Conservation (phyloP, 1,140 invertebrate species). For the Cydia fagiglandana region DNA sequence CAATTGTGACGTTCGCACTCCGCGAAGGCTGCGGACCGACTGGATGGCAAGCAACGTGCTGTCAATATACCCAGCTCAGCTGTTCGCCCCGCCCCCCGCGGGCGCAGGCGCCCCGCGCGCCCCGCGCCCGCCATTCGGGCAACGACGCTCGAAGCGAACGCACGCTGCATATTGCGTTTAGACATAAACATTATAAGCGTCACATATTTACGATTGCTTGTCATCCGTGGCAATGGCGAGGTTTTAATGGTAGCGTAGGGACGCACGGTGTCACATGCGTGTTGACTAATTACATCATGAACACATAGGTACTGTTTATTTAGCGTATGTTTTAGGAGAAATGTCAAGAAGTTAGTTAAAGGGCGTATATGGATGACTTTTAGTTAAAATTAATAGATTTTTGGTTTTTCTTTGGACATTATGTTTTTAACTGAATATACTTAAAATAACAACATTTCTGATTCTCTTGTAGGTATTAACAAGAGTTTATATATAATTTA, state of each 20-base stretch:
- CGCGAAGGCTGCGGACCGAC: constrained; percentile 65
- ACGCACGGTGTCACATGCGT: too few relatives aligned
- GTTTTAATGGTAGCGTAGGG: not conserved
- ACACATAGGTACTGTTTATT: too few relatives aligned
- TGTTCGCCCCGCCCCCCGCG: constrained; percentile 63
- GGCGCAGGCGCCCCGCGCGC: constrained; percentile 51
- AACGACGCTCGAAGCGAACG: constrained; percentile 37
- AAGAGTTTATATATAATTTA: too few relatives aligned
- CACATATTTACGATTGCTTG: not conserved
- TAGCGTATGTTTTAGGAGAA: too few relatives aligned
- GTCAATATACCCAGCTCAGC: constrained; percentile 79
- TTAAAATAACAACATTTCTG: too few relatives aligned
- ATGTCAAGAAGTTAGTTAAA: too few relatives aligned
- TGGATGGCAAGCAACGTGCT: constrained; percentile 74
- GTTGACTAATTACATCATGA: too few relatives aligned
- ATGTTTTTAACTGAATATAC: too few relatives aligned
- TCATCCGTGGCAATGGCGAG: not conserved
- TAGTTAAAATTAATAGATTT: too few relatives aligned
- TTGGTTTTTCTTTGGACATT: too few relatives aligned
- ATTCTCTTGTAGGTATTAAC: too few relatives aligned
- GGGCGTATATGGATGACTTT: too few relatives aligned
- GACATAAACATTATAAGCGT: constrained; percentile 39
- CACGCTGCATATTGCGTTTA: constrained; percentile 38
- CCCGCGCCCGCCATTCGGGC: constrained; percentile 48
- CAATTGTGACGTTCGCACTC: constrained; percentile 55